Base-by-base conservation (phyloP, 1,140 invertebrate genomes). In the Chlorops oryzae region DNA sequence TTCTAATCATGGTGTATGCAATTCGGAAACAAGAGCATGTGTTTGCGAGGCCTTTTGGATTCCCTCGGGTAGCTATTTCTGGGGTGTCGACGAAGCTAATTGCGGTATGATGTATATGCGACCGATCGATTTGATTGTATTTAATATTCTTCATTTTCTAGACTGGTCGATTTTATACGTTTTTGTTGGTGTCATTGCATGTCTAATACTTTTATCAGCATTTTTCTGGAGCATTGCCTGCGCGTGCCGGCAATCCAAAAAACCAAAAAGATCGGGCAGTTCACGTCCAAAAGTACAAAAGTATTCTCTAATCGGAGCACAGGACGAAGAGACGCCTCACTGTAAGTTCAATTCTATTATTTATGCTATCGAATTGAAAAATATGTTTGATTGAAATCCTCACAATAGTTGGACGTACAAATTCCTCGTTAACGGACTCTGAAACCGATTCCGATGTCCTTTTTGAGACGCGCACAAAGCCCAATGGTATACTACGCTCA, bases 41-140 rank as follows among this genome's bases (percentile, higher is more conserved):
- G 77, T 88, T 41, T 97, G 93, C 75, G 90, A 95, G 74, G 87
- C 90, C 23, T 96, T 96, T 76, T 97, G 92, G 92, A 96, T 96
- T 90, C 85, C 92, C 74, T 79, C 81, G 72, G 62, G 77, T 9
- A 63, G 75, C 27, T 74, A 73, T 53, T 69, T 77, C 37, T 72
- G 76, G 37, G 72, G 71, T 32, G 74, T 76, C 46, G 70, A 74
- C 34, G 72, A 75, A 56, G 76, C 78, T 13, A 78, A 80, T 58
- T 80, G 78, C 54, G 76, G 80, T 80, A 59, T 51, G 56, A 56
- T 46, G 46, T 23, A 18, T 23, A 20, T 42, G 21, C 13, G 5
- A 38, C 2, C 3, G 27, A 28, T 37, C 15, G 34, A 32, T 45
- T 21, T 17, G 18, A 15, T 6, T 17, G 15, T 15, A 2, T 27